Evolutionary conservation across 2,888 invertebrate species (phyloP).

Genomic region (Caenorhabditis sp.): DNA sequence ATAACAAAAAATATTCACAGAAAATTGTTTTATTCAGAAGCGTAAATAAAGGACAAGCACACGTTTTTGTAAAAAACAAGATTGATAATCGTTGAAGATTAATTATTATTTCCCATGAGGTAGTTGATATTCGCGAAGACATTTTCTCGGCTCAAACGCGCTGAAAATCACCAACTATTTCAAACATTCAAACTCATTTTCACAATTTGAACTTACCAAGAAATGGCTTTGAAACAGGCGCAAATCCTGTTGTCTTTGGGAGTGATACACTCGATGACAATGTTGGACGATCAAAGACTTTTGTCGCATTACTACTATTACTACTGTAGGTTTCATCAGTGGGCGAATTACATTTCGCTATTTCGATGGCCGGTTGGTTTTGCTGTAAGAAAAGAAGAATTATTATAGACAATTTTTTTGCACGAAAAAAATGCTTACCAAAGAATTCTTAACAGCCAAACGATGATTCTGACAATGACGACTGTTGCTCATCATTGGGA

Average conservation of each 20-base stretch:
- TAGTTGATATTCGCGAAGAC: constrained; percentile 9
- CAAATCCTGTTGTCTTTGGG: constrained; percentile 9
- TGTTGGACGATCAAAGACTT: constrained; percentile 4
- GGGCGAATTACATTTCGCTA: neutral
- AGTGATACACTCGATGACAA: constrained; percentile 6
- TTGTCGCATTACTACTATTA: neutral
- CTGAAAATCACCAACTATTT: constrained; percentile 1
- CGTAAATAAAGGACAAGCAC: neutral
- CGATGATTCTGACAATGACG: constrained; percentile 40
- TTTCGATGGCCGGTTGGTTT: neutral
- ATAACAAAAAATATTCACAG: too few relatives aligned
- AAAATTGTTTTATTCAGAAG: neutral
- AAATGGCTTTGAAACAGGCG: constrained; percentile 23
- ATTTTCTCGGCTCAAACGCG: neutral
- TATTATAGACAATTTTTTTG: neutral
- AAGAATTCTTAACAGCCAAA: constrained; percentile 15
- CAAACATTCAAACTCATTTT: neutral
- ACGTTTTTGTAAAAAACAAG: neutral
- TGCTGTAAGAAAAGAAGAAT: neutral
- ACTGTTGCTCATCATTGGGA: constrained; percentile 54
- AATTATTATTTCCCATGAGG: constrained; percentile 6
- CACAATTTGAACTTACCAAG: constrained; percentile 12
- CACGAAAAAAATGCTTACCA: constrained; percentile 8
- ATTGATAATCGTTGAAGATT: neutral
- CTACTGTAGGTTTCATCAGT: neutral